Evolutionary conservation across 2,113 vertebrate species (phyloP).

Genomic region (Campylomormyrus tamandua): DNA sequence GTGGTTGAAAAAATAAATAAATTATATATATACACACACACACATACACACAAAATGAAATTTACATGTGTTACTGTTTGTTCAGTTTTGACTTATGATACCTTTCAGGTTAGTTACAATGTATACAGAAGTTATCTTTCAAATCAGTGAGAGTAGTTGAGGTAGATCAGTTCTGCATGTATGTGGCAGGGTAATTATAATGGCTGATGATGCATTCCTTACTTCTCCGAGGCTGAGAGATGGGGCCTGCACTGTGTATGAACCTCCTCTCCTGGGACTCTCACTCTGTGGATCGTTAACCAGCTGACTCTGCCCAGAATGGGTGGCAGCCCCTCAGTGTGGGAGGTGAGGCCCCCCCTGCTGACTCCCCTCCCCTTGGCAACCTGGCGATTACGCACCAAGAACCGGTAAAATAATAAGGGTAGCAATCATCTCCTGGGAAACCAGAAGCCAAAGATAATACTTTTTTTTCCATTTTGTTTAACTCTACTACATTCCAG

Average conservation of each 20-base stretch:
- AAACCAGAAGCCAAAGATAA: background rate
- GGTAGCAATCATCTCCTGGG: background rate
- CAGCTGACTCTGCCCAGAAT: slow-evolving; percentile 48
- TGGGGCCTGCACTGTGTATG: slow-evolving; percentile 41
- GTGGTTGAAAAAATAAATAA: background rate
- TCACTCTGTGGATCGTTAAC: slow-evolving; percentile 56
- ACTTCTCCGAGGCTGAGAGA: background rate
- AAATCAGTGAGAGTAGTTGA: background rate
- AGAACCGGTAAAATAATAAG: background rate
- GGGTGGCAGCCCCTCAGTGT: slow-evolving; percentile 36
- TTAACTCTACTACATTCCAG: background rate
- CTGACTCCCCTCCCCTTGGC: background rate
- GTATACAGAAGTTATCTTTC: background rate
- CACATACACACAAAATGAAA: background rate
- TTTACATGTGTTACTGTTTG: background rate
- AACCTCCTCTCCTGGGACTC: slow-evolving; percentile 53
- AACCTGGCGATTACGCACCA: background rate
- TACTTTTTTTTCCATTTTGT: background rate
- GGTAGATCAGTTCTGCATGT: background rate
- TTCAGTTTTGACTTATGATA: background rate
- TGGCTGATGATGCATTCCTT: background rate
- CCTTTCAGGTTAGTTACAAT: background rate
- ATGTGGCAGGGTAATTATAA: background rate
- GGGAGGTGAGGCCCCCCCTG: background rate
- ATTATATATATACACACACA: background rate